Base-by-base conservation (phyloP, 2,888 invertebrate genomes). In the Dilophus febrilis region DNA sequence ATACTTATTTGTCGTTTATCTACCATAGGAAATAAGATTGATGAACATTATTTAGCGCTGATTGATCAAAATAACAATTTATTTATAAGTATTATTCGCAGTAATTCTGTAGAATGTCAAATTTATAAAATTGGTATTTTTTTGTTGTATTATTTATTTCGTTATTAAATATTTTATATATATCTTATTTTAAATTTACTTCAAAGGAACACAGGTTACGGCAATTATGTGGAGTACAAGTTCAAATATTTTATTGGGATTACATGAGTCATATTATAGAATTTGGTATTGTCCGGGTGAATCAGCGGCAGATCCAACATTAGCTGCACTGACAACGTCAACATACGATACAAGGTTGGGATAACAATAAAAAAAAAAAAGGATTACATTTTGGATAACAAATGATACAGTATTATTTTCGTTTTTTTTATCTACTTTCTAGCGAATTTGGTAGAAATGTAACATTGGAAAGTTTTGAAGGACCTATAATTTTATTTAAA, bases 371-470 rank as follows among this genome's bases (percentile, higher is more conserved):
- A 5, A 5, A 4, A 26, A 12, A 28, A 26, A 36, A 11, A 35
- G 14, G 18, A 43, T 43, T 37, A 17, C 30, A 12, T 3, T 49
- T 64, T 26, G 56, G 58, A 40, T 59, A 59, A 38, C 60, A 63
- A 49, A 63, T 65, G 46, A 51, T 63, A 41, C 55, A 61, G 63
- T 58, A 3, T 31, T 39, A 38, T 41, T 30, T 41, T 19, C 46
- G 48, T 13, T 49, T n/a, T n/a, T n/a, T n/a, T n/a, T n/a, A n/a
- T n/a, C n/a, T 22, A 22, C 4, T 22, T 22, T 22, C 22, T n/a
- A 86, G 85, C 46, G 91, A 94, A 57, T 75, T 88, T 49, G 92
- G 92, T 3, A 79, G 86, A 51, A 82, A 82, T 51, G 86, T 92
- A 1, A 71, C 75, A 42, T 72, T 95, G 11, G 66, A 79, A 41